These are phyloP conservation scores for Protonibea diacanthus DNA, from an alignment of 2,797 vertebrate genomes.

Conservation along the genomic window DNA sequence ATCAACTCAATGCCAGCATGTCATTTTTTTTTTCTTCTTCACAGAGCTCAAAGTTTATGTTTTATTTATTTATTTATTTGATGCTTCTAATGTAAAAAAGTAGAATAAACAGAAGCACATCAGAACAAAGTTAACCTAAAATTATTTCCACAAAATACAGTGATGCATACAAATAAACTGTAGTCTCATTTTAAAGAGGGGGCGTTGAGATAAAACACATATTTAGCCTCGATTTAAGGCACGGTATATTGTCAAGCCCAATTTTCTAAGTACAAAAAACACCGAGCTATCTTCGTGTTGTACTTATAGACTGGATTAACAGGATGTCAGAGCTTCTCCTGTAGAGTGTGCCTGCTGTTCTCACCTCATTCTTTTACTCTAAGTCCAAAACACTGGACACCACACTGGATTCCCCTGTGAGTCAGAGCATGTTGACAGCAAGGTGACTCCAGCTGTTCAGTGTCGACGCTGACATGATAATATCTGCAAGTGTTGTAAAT, in stretches of 20 bases:
- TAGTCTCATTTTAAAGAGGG: too few relatives aligned
- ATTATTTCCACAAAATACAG: background rate
- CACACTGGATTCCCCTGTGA: background rate
- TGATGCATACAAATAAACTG: too few relatives aligned
- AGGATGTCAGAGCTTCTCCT: background rate
- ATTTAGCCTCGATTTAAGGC: background rate
- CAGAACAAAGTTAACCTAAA: background rate
- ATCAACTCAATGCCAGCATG: conserved; percentile 22
- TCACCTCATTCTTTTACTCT: background rate
- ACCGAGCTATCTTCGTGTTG: background rate
- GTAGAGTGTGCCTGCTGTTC: background rate
- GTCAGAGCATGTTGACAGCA: conserved; percentile 23
- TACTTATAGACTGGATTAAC: background rate
- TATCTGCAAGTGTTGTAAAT: conserved; percentile 27
- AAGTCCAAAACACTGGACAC: background rate
- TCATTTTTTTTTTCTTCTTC: background rate
- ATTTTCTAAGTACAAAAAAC: background rate
- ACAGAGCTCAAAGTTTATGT: background rate
- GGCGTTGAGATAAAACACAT: background rate
- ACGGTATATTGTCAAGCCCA: too few relatives aligned
- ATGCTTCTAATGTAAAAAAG: background rate
- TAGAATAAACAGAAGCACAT: background rate
- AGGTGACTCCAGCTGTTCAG: conserved; percentile 31
- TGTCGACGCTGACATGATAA: conserved; percentile 5
- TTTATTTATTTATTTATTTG: background rate